These are phyloP conservation scores for Cheumatopsyche charites DNA, from an alignment of 1,140 invertebrate genomes.

Conservation along the genomic window DNA sequence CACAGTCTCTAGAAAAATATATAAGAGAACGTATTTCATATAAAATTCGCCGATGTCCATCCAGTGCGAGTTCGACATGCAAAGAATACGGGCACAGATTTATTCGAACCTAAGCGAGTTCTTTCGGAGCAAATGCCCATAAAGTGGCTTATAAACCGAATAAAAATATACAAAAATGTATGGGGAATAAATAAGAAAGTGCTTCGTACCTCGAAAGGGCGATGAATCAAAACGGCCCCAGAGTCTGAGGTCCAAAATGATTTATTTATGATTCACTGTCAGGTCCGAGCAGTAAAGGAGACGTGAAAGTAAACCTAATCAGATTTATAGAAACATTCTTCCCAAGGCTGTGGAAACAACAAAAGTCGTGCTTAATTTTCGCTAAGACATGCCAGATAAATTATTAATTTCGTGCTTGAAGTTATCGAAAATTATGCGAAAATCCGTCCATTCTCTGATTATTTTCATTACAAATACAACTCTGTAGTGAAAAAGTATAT, in stretches of 20 bases:
- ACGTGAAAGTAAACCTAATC: constrained; percentile 14
- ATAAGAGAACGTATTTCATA: too few species aligned
- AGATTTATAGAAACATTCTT: constrained; percentile 5
- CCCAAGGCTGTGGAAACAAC: neutral
- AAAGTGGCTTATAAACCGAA: constrained; percentile 1
- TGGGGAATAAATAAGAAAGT: too few species aligned
- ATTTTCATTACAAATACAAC: too few species aligned
- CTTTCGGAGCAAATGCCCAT: neutral
- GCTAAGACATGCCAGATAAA: too few species aligned
- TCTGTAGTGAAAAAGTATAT: too few species aligned
- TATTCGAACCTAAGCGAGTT: neutral
- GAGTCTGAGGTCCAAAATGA: neutral
- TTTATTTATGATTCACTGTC: constrained; percentile 23
- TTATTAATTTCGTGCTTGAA: too few species aligned
- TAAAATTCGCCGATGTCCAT: too few species aligned
- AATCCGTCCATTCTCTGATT: too few species aligned
- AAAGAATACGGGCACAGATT: neutral
- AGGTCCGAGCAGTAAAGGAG: neutral
- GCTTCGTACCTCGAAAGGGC: neutral
- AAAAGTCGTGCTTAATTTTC: too few species aligned
- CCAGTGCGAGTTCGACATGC: neutral
- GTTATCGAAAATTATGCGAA: too few species aligned
- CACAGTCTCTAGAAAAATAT: too few species aligned
- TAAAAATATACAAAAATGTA: constrained; percentile 8
- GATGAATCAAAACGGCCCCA: constrained; percentile 11